Evolutionary conservation across 2,888 invertebrate species (phyloP), one percentile per base, ranked within the genome.

Genomic region (Hydraecia micacea): DNA sequence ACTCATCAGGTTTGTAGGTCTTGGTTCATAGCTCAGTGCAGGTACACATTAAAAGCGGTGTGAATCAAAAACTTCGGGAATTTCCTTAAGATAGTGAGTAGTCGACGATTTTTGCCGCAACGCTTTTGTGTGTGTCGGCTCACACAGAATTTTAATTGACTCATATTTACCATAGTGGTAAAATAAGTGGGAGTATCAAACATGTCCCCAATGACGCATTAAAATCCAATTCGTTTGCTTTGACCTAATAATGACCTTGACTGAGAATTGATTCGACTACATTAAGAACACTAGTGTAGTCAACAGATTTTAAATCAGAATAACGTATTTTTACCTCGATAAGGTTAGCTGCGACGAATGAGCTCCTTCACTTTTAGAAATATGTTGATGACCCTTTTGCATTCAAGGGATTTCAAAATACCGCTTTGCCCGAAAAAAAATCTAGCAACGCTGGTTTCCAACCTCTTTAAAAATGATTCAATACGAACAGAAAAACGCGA

Each of bases 401-500:
- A 63, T 11, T 68, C 28, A 39, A 49, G 65, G 13, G 13, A 4
- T 13, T 46, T 46, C 46, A 46, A 46, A 42, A 46, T 13, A 0
- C 46, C 46, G 46, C 46, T 46, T 46, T 46, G 46, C 46, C 13
- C 4, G 46, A 46, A 46, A 46, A 36, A 42, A 46, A 13, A 46
- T 46, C 46, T 46, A 9, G 46, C 46, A 2, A 46, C 13, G 4
- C 46, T 46, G 13, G 13, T 13, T 46, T 46, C 25, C 21, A 39
- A 71, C 15, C 25, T 28, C 28, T 42, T 6, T n/a, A 58, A 75
- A 58, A 46, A 42, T 58, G 0, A 65, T 68, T 77, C 79, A 49
- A 67, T 28, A 42, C n/a, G 39, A 83, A 49, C 85, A 97, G 97
- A 98, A 98, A 95, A 98, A 98, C 92, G 98, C 98, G 77, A 97